Evolutionary conservation across 2,888 invertebrate genomes (phyloP).

Genomic region (Archips crataeganus): DNA sequence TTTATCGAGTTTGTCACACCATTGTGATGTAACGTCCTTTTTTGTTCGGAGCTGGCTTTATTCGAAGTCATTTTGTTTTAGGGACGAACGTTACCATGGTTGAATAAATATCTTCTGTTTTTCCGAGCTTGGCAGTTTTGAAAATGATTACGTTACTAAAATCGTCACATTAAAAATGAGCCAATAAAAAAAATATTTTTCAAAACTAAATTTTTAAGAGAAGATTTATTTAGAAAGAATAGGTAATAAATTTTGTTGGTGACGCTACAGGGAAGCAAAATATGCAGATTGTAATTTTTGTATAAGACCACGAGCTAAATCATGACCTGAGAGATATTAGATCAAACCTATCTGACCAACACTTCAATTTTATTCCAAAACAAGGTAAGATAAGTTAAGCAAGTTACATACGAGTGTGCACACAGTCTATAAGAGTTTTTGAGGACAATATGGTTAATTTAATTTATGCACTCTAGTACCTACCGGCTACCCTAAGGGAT

Average conservation of each 20-base stretch:
- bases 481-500: not conserved
- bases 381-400: too few relatives aligned
- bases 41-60: constrained; percentile 14
- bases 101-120: not conserved
- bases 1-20: constrained; percentile 9
- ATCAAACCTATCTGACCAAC: not conserved
- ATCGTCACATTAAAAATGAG: too few relatives aligned
- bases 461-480: not conserved
- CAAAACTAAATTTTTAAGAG: too few relatives aligned
- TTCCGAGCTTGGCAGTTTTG: not conserved
- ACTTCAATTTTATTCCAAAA: not conserved
- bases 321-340: not conserved
- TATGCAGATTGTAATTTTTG: too few relatives aligned
- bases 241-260: too few relatives aligned
- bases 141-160: not conserved
- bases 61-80: constrained; percentile 2
- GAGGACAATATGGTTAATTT: not conserved
- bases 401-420: too few relatives aligned
- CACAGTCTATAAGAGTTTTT: not conserved
- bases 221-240: too few relatives aligned
- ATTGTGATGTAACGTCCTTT: constrained; percentile 9
- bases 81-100: not conserved
- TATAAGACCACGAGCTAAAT: too few relatives aligned
- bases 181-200: too few relatives aligned
- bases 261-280: too few relatives aligned